A percentile compares a stretch with the other conserved stretches of the same genome.
Evolutionary conservation across 2,888 invertebrate genomes (phyloP).

Genomic region (Parnassius smintheus): DNA sequence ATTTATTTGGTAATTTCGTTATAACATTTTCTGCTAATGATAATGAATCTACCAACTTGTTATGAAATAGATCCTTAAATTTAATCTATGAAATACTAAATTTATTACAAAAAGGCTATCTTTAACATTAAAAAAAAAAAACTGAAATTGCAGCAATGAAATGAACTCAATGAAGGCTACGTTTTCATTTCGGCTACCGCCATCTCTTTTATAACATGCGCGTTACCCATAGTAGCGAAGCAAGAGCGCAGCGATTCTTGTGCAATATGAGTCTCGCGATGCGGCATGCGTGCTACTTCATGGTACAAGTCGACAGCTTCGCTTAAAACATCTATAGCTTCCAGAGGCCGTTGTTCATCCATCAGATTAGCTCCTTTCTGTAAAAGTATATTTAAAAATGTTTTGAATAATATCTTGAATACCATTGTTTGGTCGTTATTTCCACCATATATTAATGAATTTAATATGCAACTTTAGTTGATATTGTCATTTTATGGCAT

Average conservation of each 20-base stretch:
- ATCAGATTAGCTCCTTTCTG: conserved; percentile 68
- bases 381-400: neutral
- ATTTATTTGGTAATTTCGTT: too few relatives aligned
- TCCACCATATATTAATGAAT: too few relatives aligned
- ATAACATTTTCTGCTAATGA: too few relatives aligned
- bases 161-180: neutral
- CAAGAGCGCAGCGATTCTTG: conserved; percentile 86
- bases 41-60: too few relatives aligned
- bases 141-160: neutral
- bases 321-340: conserved; percentile 79
- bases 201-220: conserved; percentile 37
- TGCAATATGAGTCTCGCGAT: conserved; percentile 84
- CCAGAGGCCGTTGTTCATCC: conserved; percentile 75
- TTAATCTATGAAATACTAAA: too few relatives aligned
- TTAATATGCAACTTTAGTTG: too few relatives aligned
- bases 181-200: neutral
- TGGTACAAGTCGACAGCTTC: conserved; percentile 83
- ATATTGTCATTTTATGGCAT: too few relatives aligned
- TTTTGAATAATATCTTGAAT: too few relatives aligned
- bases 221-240: conserved; percentile 81
- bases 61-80: too few relatives aligned
- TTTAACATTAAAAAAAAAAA: too few relatives aligned
- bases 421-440: too few relatives aligned
- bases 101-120: too few relatives aligned
- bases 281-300: conserved; percentile 83